Evolutionary conservation across 37 sponge, comb jelly and placozoan genomes (phyloP), one percentile per base, ranked within the genome.

Genomic region (Mnemiopsis leidyi): DNA sequence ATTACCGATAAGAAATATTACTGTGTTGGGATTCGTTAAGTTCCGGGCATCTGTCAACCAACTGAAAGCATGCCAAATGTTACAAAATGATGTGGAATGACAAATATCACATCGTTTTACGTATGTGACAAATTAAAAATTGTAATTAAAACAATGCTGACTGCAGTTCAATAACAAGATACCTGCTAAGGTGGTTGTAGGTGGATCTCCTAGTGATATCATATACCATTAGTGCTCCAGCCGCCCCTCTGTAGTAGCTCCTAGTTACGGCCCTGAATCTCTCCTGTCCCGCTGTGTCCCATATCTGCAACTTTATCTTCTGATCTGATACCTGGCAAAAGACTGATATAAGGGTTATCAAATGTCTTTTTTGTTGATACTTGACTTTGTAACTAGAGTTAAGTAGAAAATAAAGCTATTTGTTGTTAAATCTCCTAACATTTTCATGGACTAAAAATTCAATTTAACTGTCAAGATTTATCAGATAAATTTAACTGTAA

Each of bases 221-320:
- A 36, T 99, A 99, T 13, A 97, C 99, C 99, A 99, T 99, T 18
- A 99, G 94, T 79, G 99, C 99, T 68, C 99, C 99, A 28, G 99
- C 99, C 71, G 99, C 99, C 0, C 99, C 99, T 93, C 99, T 94
- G 92, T 99, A 99, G 93, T 99, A 99, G 92, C 97, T 97, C 93
- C 99, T 93, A 16, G 99, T 99, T 36, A 99, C 99, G 36, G 99
- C 99, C 83, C 99, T 94, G 93, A 99, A 99, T 69, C 99, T 93
- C 92, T 99, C 99, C 93, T 99, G 99, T 16, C 99, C 99, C 26
- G 99, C 99, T 29, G 99, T 99, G 94, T 97, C 97, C 99, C 99
- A 99, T 34, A 99, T 99, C 92, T 99, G 99, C 28, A 99, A 95
- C 69, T 97, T 99, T 23, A 99, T 97, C 93, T 99, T 99, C 95